These are phyloP conservation scores for Andrena bicolor DNA, from an alignment of 2,888 invertebrate species.

Conservation along the genomic window DNA sequence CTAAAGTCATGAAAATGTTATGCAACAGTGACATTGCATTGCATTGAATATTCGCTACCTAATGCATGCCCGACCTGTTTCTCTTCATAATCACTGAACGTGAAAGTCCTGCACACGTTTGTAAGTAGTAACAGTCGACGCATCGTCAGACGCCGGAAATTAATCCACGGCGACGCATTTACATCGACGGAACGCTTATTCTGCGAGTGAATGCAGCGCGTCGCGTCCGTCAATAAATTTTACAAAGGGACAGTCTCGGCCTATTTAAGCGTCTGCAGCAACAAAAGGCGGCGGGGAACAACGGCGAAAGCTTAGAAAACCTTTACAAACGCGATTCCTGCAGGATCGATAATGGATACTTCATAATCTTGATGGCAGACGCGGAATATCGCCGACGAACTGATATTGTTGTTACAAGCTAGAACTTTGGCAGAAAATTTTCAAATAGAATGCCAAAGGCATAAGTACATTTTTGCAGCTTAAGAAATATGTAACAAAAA, in stretches of 20 bases:
- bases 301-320: background rate
- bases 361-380: too few relatives aligned
- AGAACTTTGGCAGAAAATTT: too few relatives aligned
- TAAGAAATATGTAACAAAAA: too few relatives aligned
- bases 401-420: too few relatives aligned
- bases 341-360: too few relatives aligned
- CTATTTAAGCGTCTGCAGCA: slow-evolving; percentile 32
- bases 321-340: too few relatives aligned
- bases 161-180: slow-evolving; percentile 40
- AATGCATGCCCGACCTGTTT: background rate
- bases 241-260: slow-evolving; percentile 30
- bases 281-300: slow-evolving; percentile 17
- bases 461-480: too few relatives aligned
- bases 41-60: background rate
- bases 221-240: slow-evolving; percentile 41
- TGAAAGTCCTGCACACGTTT: background rate
- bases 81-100: slow-evolving; percentile 3
- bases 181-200: slow-evolving; percentile 32
- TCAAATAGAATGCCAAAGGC: too few relatives aligned
- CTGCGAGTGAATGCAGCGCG: slow-evolving; percentile 17
- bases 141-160: slow-evolving; percentile 55
- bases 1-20: background rate
- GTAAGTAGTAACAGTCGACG: slow-evolving; percentile 40
- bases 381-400: too few relatives aligned
- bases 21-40: background rate